These are phyloP conservation scores for Mimumesa dahlbomi DNA, from an alignment of 2,888 invertebrate species.

Conservation along the genomic window DNA sequence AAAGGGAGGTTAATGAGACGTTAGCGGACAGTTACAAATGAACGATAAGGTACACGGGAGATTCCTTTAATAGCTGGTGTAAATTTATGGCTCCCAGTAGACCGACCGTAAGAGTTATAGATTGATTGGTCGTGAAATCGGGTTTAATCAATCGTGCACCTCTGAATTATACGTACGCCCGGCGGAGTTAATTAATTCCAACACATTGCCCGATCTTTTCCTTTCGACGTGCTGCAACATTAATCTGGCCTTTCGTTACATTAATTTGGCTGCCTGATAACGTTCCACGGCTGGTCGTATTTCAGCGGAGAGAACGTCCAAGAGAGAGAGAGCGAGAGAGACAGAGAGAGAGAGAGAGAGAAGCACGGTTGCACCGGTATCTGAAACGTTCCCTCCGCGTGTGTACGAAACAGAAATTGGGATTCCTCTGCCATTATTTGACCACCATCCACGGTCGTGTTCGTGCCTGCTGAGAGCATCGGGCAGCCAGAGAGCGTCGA, in stretches of 20 bases:
- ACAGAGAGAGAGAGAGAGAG: no score
- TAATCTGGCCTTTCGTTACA: slow-evolving; percentile 39
- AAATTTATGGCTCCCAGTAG: slow-evolving; percentile 51
- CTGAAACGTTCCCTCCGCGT: neutral
- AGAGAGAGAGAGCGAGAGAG: no score
- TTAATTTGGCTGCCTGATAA: slow-evolving; percentile 36
- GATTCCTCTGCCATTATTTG: slow-evolving; percentile 20
- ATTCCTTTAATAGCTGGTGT: slow-evolving; percentile 59
- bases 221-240: slow-evolving; percentile 16
- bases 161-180: slow-evolving; percentile 40
- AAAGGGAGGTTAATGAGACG: slow-evolving; percentile 62
- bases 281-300: slow-evolving; percentile 12
- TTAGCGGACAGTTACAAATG: slow-evolving; percentile 65
- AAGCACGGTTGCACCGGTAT: no score
- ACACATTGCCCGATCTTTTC: slow-evolving; percentile 39
- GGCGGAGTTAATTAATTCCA: slow-evolving; percentile 55
- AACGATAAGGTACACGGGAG: slow-evolving; percentile 56
- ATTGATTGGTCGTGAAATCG: slow-evolving; percentile 60
- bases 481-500: slow-evolving; percentile 60
- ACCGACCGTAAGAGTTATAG: slow-evolving; percentile 43
- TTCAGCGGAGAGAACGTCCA: no score
- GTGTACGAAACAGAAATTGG: slow-evolving; percentile 32
- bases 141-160: slow-evolving; percentile 55
- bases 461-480: slow-evolving; percentile 22
- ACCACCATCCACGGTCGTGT: slow-evolving; percentile 18